A percentile compares a stretch with the other conserved stretches of the same genome.
phyloP scores from a whole-genome alignment of 2,113 vertebrate genomes.

The Aegypius monachus region DNA sequence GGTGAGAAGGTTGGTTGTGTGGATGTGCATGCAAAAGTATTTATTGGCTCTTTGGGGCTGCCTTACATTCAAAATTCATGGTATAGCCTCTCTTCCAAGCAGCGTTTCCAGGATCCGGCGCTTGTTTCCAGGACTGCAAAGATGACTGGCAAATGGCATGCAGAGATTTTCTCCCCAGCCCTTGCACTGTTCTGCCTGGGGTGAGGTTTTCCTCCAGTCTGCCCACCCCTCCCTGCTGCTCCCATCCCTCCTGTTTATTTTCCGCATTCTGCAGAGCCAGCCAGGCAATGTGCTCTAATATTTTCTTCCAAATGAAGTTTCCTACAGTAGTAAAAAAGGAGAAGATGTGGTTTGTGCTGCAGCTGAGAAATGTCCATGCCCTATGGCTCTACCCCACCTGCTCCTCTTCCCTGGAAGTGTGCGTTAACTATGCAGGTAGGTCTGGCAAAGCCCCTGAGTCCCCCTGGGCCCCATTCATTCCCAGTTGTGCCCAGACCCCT shows the following conservation, averaged over 20 bases:
- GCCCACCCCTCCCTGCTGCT: neutral
- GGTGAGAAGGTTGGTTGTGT: neutral
- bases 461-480: neutral
- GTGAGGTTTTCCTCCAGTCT: neutral
- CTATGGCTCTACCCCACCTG: neutral
- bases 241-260: neutral
- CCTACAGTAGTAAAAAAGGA: neutral
- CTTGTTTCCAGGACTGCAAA: neutral
- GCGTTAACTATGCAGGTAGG: neutral
- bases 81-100: neutral
- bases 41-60: neutral
- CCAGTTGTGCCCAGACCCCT: neutral
- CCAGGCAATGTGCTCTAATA: fast-evolving
- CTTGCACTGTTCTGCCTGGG: neutral
- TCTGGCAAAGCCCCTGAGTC: neutral
- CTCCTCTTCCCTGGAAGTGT: neutral
- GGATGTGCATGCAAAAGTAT: neutral
- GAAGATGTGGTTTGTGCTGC: neutral
- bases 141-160: neutral
- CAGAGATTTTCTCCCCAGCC: neutral
- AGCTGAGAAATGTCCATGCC: neutral
- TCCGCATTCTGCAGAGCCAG: neutral
- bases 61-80: neutral
- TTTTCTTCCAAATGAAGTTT: neutral
- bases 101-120: neutral